A percentile compares a stretch with the other conserved stretches of the same genome.
Evolutionary conservation across 2,888 invertebrate genomes (phyloP).

Genomic region (Lathronympha strigana): DNA sequence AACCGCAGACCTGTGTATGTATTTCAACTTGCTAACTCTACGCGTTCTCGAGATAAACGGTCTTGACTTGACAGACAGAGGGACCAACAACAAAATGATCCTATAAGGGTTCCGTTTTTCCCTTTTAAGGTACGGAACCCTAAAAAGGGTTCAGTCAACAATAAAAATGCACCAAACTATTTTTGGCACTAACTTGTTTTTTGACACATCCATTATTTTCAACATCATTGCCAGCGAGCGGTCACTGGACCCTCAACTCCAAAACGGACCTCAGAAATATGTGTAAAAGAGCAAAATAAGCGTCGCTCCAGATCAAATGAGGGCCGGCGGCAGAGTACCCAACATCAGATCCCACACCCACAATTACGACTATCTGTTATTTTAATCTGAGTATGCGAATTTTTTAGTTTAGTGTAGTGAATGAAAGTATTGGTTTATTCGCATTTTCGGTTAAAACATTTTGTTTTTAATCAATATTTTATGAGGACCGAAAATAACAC

Average conservation of each 20-base stretch:
- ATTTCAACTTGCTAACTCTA: too few relatives aligned
- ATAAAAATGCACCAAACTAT: too few relatives aligned
- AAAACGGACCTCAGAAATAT: slow-evolving; percentile 53
- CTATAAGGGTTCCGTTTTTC: too few relatives aligned
- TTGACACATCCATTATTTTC: slow-evolving; percentile 36
- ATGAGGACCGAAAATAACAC: not conserved
- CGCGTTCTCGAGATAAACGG: too few relatives aligned
- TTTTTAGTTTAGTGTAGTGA: slow-evolving; percentile 5
- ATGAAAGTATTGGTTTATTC: slow-evolving; percentile 5
- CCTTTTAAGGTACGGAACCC: too few relatives aligned
- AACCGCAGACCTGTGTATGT: too few relatives aligned
- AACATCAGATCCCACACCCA: slow-evolving; percentile 38
- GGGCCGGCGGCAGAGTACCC: slow-evolving; percentile 53
- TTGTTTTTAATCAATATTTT: slow-evolving; percentile 1
- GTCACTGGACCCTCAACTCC: slow-evolving; percentile 27
- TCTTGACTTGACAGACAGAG: too few relatives aligned
- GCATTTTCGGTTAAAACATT: not conserved
- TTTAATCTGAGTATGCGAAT: slow-evolving; percentile 17
- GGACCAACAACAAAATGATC: too few relatives aligned
- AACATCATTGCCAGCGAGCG: slow-evolving; percentile 27
- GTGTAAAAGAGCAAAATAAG: slow-evolving; percentile 55
- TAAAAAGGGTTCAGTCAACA: too few relatives aligned
- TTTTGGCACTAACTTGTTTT: too few relatives aligned
- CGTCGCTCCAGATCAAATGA: slow-evolving; percentile 78
- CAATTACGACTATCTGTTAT: slow-evolving; percentile 32